These are phyloP conservation scores for Lasiurus borealis DNA, from an alignment of 2,113 vertebrate genomes.

Conservation along the genomic window DNA sequence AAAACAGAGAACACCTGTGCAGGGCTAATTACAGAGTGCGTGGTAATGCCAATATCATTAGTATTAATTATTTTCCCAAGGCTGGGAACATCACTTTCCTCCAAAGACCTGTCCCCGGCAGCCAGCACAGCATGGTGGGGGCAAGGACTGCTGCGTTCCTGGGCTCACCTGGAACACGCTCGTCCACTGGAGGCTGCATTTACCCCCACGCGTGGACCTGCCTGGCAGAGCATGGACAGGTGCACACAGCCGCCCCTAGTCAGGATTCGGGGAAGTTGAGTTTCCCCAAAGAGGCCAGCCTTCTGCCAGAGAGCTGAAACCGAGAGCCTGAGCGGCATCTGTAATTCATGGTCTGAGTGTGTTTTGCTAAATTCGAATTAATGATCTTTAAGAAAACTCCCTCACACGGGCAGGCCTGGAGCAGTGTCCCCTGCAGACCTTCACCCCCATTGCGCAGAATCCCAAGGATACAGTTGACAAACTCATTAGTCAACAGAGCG, in stretches of 20 bases:
- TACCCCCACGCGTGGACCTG: not conserved
- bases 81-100: not conserved
- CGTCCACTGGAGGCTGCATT: not conserved
- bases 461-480: not conserved
- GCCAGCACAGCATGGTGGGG: not conserved
- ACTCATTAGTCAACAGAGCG: no score
- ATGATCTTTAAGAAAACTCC: not conserved
- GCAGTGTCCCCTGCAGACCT: not conserved
- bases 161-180: not conserved
- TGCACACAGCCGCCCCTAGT: not conserved
- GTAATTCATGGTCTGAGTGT: constrained; percentile 58
- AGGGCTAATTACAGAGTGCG: not conserved
- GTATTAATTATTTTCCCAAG: constrained; percentile 60
- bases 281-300: not conserved
- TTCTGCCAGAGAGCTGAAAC: not conserved
- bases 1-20: not conserved
- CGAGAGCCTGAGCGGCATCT: constrained; percentile 73
- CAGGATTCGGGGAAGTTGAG: not conserved
- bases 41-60: not conserved
- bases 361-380: constrained; percentile 59
- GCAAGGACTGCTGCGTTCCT: accelerated
- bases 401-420: not conserved
- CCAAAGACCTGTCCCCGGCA: not conserved
- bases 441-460: not conserved
- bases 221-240: not conserved